These are phyloP conservation scores for Pardosa pseudoannulata DNA, from an alignment of 2,888 invertebrate genomes.

Conservation along the genomic window DNA sequence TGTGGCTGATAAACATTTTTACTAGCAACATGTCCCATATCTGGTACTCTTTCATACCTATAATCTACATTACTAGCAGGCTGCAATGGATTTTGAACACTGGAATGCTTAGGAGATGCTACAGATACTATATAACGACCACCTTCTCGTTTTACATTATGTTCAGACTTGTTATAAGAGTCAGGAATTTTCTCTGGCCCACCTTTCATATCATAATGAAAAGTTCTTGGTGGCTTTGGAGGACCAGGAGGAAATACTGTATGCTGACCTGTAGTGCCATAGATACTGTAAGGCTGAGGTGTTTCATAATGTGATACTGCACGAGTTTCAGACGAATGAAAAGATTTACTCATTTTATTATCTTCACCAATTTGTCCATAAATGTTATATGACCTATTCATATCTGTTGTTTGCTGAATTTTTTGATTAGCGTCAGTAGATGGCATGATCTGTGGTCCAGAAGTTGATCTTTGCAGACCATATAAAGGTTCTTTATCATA, in stretches of 20 bases:
- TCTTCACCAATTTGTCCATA: slow-evolving; percentile 25
- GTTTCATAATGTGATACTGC: slow-evolving; percentile 37
- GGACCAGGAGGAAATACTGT: slow-evolving; percentile 59
- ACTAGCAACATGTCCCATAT: slow-evolving; percentile 18
- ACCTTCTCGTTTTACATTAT: slow-evolving; percentile 61
- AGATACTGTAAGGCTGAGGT: slow-evolving; percentile 10
- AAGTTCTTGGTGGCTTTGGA: slow-evolving; percentile 72
- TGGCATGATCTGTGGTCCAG: slow-evolving; percentile 59
- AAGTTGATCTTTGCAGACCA: slow-evolving; percentile 59
- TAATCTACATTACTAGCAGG: slow-evolving; percentile 29
- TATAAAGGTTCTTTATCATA: slow-evolving; percentile 53
- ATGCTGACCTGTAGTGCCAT: slow-evolving; percentile 29
- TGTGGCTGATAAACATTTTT: slow-evolving; percentile 24
- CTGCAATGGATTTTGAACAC: slow-evolving; percentile 11
- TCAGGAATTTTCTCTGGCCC: slow-evolving; percentile 21
- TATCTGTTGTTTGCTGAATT: slow-evolving; percentile 18
- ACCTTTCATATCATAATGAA: slow-evolving; percentile 44
- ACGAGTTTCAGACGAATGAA: slow-evolving; percentile 10
- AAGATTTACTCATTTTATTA: slow-evolving; percentile 1
- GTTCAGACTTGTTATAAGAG: slow-evolving; percentile 41
- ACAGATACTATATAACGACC: slow-evolving; percentile 70
- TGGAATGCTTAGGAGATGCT: slow-evolving; percentile 70
- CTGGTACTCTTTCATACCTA: slow-evolving; percentile 36
- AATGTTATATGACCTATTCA: slow-evolving; percentile 5
- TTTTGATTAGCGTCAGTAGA: slow-evolving; percentile 25